Base-by-base conservation (phyloP, 2,797 vertebrate genomes). In the Molossus alvarezi region DNA sequence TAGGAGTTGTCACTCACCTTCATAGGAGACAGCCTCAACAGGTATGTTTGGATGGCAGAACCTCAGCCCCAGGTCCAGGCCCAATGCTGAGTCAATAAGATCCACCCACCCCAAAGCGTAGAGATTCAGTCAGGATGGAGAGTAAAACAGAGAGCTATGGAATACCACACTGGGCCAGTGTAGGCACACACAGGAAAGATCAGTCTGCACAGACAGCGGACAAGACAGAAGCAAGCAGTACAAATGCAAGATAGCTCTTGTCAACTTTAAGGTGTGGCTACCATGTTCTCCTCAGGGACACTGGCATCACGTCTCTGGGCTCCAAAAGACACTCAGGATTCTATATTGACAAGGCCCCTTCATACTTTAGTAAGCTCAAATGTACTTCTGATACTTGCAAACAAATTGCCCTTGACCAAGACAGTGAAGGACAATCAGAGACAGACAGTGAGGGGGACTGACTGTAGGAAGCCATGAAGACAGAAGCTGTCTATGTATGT, bases 101-200 rank as follows among this genome's bases (percentile, higher is more conserved):
- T 9, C 33, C 41, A 37, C 48, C 20, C 21, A 57, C 33, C 37
- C 21, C 1, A 0, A 37, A 71, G 37, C 0, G 0, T 6, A n/a
- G 0, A 60, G 45, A 73, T 18, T 13, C 33, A 27, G 3, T 33
- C 20, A 62, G 29, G 64, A 55, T 79, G 4, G 25, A 0, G 9
- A 7, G 7, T 51, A 20, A 41, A 77, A 51, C 21, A 48, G 23
- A 27, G 13, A 51, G 33, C 0, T 25, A 55, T 18, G 27, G 55
- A 33, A 37, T 2, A 18, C 5, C 25, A 27, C 4, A 6, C 3
- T 1, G 12, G 65, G 18, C 33, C 83, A 9, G 12, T 6, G 23
- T 5, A 8, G 29, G 18, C 18, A 76, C 4, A 72, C 13, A 8
- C 25, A 58, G 6, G 14, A n/a, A 62, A 7, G 62, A 20, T 21